phyloP scores from a whole-genome alignment of 2,797 vertebrate species.

The Propithecus deckenii region DNA sequence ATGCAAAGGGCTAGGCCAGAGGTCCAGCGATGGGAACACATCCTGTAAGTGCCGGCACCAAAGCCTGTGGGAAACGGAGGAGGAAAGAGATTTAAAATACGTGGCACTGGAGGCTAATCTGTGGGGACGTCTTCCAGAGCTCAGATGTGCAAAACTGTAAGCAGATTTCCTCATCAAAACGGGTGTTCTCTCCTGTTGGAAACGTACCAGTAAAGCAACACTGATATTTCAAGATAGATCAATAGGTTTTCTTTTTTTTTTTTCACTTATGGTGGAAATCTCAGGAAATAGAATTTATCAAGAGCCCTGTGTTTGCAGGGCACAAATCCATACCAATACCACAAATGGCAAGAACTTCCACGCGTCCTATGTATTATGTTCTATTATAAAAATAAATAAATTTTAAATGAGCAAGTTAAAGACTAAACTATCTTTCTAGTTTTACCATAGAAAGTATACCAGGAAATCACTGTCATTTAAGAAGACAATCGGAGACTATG shows the following conservation, averaged over 20 bases:
- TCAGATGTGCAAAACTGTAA: background rate
- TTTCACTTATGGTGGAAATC: background rate
- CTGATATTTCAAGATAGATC: background rate
- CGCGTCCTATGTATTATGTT: background rate
- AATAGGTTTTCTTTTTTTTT: background rate
- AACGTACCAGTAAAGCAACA: background rate
- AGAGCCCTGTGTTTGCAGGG: background rate
- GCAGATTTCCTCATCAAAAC: background rate
- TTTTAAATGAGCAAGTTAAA: background rate
- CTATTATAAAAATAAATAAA: background rate
- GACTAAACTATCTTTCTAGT: background rate
- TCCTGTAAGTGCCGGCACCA: rapidly evolving
- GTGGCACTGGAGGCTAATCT: rapidly evolving
- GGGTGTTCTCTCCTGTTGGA: rapidly evolving
- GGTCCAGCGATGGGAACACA: background rate
- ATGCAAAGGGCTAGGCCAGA: background rate
- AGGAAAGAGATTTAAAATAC: background rate
- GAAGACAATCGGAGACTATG: background rate
- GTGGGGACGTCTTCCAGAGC: background rate
- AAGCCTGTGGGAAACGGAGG: background rate
- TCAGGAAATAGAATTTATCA: background rate
- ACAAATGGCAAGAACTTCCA: background rate
- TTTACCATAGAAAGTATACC: background rate
- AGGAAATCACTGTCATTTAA: background rate
- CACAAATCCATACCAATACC: no score